Evolutionary conservation across 2,113 vertebrate genomes (phyloP).

Genomic region (Kobus ellipsiprymnus): DNA sequence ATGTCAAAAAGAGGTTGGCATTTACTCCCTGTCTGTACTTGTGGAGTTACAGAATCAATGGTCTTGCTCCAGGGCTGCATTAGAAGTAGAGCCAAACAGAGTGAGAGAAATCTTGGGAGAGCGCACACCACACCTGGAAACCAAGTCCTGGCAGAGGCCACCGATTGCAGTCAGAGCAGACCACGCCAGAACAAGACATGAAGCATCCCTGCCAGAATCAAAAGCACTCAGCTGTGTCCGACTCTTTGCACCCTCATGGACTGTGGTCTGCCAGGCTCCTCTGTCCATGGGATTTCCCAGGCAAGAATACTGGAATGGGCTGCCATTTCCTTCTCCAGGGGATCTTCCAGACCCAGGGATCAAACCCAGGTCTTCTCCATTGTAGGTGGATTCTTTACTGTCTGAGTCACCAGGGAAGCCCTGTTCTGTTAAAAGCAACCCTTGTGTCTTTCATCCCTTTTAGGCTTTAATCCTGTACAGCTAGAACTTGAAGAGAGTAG

Average conservation of each 20-base stretch:
- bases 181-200: too few relatives aligned
- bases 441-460: not conserved
- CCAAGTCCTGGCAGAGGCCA: too few relatives aligned
- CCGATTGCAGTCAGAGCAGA: not conserved
- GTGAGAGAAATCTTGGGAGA: not conserved
- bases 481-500: not conserved
- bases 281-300: not conserved
- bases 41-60: not conserved
- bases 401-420: not conserved
- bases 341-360: not conserved
- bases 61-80: not conserved
- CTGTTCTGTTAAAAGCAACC: not conserved
- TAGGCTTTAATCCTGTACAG: not conserved
- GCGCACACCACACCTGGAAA: fast-evolving
- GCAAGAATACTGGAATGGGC: not conserved
- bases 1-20: not conserved
- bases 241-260: not conserved
- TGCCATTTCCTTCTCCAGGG: not conserved
- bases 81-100: not conserved
- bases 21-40: not conserved
- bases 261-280: not conserved
- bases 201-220: not conserved
- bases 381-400: not conserved
- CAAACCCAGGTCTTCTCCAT: not conserved
- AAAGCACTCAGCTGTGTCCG: not conserved